Evolutionary conservation across 2,888 invertebrate genomes (phyloP).

Genomic region (Pammene fasciana): DNA sequence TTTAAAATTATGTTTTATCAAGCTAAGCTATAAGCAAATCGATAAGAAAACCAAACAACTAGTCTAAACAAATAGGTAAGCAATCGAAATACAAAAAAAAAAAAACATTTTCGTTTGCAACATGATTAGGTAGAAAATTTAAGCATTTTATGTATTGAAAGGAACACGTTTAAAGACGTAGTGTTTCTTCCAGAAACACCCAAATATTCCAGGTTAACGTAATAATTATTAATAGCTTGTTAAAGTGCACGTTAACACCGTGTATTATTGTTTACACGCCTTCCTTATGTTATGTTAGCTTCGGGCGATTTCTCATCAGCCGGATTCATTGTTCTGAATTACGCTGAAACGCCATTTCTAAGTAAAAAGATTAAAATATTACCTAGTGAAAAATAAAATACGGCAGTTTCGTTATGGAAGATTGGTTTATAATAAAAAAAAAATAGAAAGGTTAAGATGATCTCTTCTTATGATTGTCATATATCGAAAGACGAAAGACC

Average conservation of each 20-base stretch:
- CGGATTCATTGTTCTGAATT: conserved; percentile 10
- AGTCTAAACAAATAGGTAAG: no score
- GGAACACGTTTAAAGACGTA: neutral
- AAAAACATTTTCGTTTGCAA: no score
- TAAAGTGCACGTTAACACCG: conserved; percentile 30
- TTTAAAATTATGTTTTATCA: no score
- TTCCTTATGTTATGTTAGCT: conserved; percentile 10
- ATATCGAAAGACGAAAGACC: no score
- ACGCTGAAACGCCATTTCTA: neutral
- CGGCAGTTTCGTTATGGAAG: no score
- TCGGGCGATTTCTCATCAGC: conserved; percentile 16
- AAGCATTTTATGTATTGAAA: neutral
- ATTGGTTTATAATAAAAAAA: no score
- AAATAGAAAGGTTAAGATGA: no score
- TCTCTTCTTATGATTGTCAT: no score
- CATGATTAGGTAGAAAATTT: no score
- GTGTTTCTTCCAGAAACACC: conserved; percentile 1
- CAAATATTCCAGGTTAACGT: conserved; percentile 29
- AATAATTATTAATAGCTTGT: conserved; percentile 37
- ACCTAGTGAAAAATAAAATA: neutral
- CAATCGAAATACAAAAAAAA: no score
- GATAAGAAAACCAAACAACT: no score
- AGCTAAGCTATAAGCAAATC: no score
- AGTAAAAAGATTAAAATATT: neutral
- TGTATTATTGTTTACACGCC: conserved; percentile 37